Conservation (phyloP, 23 tunicate genomes). For the Clavelina lepadiformis region DNA sequence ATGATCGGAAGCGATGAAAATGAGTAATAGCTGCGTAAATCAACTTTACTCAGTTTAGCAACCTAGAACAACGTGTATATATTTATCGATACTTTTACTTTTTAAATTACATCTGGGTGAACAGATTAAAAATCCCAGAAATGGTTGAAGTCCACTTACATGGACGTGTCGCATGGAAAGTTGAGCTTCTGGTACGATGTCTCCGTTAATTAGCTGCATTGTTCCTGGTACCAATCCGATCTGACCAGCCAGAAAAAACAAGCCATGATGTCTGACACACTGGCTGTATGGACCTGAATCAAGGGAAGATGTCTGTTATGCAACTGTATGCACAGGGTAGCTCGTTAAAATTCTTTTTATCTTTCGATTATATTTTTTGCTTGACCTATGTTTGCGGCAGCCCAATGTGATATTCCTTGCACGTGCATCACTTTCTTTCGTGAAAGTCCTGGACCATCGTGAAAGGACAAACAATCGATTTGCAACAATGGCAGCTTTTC, state of each 20-base stretch:
- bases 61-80: no score
- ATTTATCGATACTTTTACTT: no score
- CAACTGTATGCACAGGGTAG: no score
- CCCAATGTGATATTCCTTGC: slow-evolving; percentile 89
- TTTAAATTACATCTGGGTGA: neutral
- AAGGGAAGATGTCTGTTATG: neutral
- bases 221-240: slow-evolving; percentile 74
- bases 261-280: slow-evolving; percentile 18
- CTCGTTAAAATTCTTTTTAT: neutral
- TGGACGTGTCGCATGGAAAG: slow-evolving; percentile 70
- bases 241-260: slow-evolving; percentile 69
- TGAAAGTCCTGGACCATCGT: neutral
- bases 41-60: no score
- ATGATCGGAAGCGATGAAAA: no score
- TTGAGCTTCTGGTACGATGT: slow-evolving; percentile 37
- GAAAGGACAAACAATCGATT: slow-evolving; percentile 44
- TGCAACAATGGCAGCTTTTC: slow-evolving; percentile 18
- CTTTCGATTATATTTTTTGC: neutral
- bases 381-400: slow-evolving; percentile 93
- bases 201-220: slow-evolving; percentile 57
- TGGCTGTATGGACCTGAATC: slow-evolving; percentile 86
- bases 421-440: slow-evolving; percentile 67
- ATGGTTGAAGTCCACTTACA: slow-evolving; percentile 9
- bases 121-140: neutral
- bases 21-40: no score